phyloP scores from a whole-genome alignment of 2,888 invertebrate species.

The Aphidoletes aphidimyza region DNA sequence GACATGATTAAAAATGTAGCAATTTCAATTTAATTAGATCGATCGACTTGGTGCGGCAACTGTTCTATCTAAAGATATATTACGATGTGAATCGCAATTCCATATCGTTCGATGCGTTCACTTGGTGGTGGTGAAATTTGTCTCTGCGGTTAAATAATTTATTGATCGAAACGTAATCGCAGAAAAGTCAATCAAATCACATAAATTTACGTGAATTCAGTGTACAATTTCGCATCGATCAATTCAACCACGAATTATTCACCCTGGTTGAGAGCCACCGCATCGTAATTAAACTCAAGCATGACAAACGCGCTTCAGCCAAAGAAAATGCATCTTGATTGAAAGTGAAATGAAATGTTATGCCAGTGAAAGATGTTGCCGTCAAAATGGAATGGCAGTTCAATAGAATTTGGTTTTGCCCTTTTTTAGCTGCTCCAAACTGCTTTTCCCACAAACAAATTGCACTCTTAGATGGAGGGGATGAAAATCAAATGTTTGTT shows the following conservation, averaged over 20 bases:
- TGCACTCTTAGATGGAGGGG: neutral
- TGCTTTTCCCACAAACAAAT: neutral
- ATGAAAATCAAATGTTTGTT: constrained; percentile 13
- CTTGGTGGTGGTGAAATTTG: neutral
- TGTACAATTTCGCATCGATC: neutral
- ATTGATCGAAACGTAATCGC: neutral
- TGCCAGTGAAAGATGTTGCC: neutral
- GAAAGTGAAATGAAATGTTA: neutral
- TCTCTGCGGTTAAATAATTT: constrained; percentile 11
- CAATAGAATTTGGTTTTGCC: neutral
- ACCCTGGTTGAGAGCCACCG: neutral
- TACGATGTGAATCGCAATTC: constrained; percentile 1
- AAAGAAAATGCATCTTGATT: no score
- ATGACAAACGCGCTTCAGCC: no score
- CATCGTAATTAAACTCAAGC: constrained; percentile 24
- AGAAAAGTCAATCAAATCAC: constrained; percentile 27
- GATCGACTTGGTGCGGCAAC: neutral
- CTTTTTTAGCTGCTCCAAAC: neutral
- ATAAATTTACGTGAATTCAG: neutral
- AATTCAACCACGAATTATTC: constrained; percentile 2
- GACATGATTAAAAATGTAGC: constrained; percentile 22
- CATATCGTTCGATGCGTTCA: neutral
- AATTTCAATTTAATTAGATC: constrained; percentile 23
- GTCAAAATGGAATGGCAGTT: neutral
- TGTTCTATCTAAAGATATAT: neutral